Conservation (phyloP, 2,888 invertebrate species). For the Gastracanthus pulcherrimus region DNA sequence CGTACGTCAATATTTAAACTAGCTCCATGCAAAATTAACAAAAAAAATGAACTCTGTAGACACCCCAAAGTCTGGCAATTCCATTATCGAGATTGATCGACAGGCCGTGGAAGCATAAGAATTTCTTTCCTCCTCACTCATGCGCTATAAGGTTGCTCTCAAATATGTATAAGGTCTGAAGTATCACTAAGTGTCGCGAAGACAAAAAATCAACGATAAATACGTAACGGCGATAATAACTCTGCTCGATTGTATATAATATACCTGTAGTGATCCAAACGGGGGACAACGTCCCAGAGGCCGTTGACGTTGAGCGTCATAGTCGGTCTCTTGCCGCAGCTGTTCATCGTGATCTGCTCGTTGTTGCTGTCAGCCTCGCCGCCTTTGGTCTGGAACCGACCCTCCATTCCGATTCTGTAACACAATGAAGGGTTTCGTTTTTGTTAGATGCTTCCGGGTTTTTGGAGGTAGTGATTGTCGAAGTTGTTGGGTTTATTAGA, state of each 20-base stretch:
- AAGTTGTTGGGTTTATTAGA: too few relatives aligned
- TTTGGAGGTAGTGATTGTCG: too few relatives aligned
- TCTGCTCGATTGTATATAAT: background rate
- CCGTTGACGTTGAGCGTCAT: slow-evolving; percentile 75
- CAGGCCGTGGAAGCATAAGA: background rate
- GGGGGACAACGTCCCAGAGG: slow-evolving; percentile 75
- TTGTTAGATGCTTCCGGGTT: background rate
- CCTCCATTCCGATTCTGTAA: slow-evolving; percentile 69
- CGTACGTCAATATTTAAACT: background rate
- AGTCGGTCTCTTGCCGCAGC: slow-evolving; percentile 70
- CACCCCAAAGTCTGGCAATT: background rate
- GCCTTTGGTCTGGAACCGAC: slow-evolving; percentile 66
- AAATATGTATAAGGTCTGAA: background rate
- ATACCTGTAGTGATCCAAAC: slow-evolving; percentile 75
- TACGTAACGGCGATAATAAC: background rate
- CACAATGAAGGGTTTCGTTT: background rate
- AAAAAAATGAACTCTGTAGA: too few relatives aligned
- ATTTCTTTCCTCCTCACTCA: background rate
- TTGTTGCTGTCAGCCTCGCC: slow-evolving; percentile 65
- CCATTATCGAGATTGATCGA: background rate
- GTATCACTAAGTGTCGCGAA: background rate
- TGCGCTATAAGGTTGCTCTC: too few relatives aligned
- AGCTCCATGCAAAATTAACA: too few relatives aligned
- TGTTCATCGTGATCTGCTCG: slow-evolving; percentile 66
- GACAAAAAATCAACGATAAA: background rate